Percentiles rank a stretch among this genome's conserved stretches.
These are phyloP conservation scores for Spheniscus mendiculus DNA, from an alignment of 2,113 vertebrate species.

Conservation along the genomic window DNA sequence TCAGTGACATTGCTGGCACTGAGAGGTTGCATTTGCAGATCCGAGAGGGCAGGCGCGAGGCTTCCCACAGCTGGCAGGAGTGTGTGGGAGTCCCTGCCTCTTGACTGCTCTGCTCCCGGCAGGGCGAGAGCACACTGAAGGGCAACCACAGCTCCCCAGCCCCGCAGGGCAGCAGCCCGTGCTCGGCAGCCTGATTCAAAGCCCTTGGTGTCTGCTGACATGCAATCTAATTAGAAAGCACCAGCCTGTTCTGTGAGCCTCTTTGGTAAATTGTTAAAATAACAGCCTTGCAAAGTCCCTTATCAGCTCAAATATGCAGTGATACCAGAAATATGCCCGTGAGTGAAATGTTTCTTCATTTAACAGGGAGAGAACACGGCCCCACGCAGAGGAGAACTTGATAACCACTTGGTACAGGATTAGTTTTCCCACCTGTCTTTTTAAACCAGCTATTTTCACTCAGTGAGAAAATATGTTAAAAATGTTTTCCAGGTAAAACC, in stretches of 20 bases:
- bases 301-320: neutral
- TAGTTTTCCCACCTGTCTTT: neutral
- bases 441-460: neutral
- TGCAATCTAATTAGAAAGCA: neutral
- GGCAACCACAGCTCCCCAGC: neutral
- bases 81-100: accelerated
- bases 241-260: neutral
- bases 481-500: neutral
- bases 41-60: accelerated
- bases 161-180: accelerated
- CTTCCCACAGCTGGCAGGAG: neutral
- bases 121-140: accelerated
- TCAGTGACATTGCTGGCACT: neutral
- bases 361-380: neutral
- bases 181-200: neutral
- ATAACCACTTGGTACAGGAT: neutral
- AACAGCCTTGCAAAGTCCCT: neutral
- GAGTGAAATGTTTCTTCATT: neutral
- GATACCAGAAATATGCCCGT: neutral
- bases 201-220: neutral
- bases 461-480: neutral
- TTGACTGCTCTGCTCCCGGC: accelerated
- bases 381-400: neutral
- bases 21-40: neutral
- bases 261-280: neutral